Percentiles rank a stretch among this genome's conserved stretches.
phyloP scores from a whole-genome alignment of 2,113 vertebrate genomes.

The Caretta caretta region DNA sequence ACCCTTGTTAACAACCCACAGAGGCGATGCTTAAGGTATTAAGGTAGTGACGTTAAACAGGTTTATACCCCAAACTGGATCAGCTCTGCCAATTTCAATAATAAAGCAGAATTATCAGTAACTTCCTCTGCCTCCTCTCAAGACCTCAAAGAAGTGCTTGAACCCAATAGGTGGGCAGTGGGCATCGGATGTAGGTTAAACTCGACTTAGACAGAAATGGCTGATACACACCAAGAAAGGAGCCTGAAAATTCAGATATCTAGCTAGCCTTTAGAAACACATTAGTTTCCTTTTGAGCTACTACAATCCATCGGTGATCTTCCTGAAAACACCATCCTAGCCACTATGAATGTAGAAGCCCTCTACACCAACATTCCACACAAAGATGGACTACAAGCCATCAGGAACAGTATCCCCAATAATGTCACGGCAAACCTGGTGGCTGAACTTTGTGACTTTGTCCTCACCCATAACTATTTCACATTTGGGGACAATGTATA shows the following conservation, averaged over 20 bases:
- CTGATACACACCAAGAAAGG: neutral
- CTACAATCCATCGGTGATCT: no score
- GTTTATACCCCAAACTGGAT: neutral
- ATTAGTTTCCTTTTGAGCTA: neutral
- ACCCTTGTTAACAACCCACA: neutral
- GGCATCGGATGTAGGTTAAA: neutral
- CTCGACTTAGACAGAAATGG: neutral
- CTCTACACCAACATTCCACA: no score
- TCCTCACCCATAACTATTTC: no score
- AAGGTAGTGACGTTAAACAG: neutral
- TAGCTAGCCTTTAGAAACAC: neutral
- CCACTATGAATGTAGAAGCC: no score
- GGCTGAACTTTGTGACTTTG: no score
- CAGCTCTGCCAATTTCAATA: neutral
- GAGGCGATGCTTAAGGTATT: neutral
- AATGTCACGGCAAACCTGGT: no score
- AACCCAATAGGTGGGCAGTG: neutral
- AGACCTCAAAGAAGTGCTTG: neutral
- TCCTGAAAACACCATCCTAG: no score
- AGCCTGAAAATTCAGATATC: neutral
- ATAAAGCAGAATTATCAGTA: neutral
- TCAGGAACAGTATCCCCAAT: no score
- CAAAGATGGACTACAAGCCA: no score
- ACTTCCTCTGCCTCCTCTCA: neutral
- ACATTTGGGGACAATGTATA: no score